Evolutionary conservation across 2,797 vertebrate genomes (phyloP), one percentile per base, ranked within the genome.

Genomic region (Girardinus metallicus): DNA sequence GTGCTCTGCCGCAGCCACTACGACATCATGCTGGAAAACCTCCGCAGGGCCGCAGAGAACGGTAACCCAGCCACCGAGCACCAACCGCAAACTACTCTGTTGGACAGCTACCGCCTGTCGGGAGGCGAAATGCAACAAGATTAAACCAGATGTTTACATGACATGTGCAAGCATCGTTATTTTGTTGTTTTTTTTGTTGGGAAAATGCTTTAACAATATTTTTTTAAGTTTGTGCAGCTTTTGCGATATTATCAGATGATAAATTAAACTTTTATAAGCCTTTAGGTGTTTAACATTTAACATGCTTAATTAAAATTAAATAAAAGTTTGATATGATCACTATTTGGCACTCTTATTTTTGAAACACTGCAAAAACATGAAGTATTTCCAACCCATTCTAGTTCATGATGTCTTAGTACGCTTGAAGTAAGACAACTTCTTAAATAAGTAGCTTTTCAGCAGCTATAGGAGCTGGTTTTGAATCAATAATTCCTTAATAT

Each of bases 11-110:
- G 98, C 83, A 98, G 98, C 89, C 98, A 99, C 95, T 99, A 99
- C 3, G 97, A 99, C 96, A 98, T 98, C 92, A 99, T 99, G 98
- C 97, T 99, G 77, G 98, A 99, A 91, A 99, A 99, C 94, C 97
- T 99, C 78, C 98, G 98, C 89, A 94, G 98, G 31, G 98, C 98
- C 0, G 98, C 98, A 0, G 98, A 99, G 90, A 99, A 97, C 11
- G 98, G 98, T 99, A 96, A 74, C 34, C 26, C 9, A 36, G 68
- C 31, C 39, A 26, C 11, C 0, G 15, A 70, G 18, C 57, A 74
- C 7, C 23, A 29, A 21, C 2, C 29, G 3, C 16, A 26, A 16
- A 29, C 18, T 57, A 23, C n/a, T 23, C 13, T 60, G 9, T 29
- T 51, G 16, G 29, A 51, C 18, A 43, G 26, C 10, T 70, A 8